Base-by-base conservation (phyloP, 2,113 vertebrate genomes). In the Syngnathoides biaculeatus region DNA sequence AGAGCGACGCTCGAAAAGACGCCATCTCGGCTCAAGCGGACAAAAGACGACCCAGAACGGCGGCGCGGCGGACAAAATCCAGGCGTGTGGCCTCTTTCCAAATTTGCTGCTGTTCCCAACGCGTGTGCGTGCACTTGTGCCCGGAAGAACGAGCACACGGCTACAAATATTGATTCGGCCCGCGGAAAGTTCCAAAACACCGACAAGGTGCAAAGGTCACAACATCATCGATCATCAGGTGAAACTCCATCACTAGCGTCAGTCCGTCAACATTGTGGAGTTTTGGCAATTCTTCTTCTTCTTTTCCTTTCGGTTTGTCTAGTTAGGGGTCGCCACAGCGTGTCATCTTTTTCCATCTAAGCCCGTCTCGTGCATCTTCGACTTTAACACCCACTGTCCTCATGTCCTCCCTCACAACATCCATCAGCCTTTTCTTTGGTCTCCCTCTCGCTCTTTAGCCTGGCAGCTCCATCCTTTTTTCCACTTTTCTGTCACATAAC, bases 141-240 rank as follows among this genome's bases (percentile, higher is more conserved):
- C 55, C 14, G 14, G 30, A 7, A 30, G 59, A 38, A 40, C 26
- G 40, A 26, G 60, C 14, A 42, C 38, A 17, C 13, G 22, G 8
- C 27, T 72, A 14, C 77, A 87, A 85, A 81, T 88, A 84, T 87
- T 87, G 83, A 88, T 85, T 81, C 30, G 27, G 39, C 48, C 76
- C 12, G 22, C 73, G 56, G 58, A 58, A 39, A 40, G 47, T 72
- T 64, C 22, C 9, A 73, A 83, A 79, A 70, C 60, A 79, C 72
- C 61, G 57, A 53, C 12, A 26, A 26, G 20, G 43, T 24, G 7
- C 60, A 62, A 62, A 62, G 60, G 39, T 62, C 40, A 26, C 12
- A 43, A 30, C 27, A 30, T 57, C 26, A 30, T 52, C 48, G 22
- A 10, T 52, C 30, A 59, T 43, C 17, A 38, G 39, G 58, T n/a